Evolutionary conservation across 2,797 vertebrate genomes (phyloP), one percentile per base, ranked within the genome.

Genomic region (Carduelis carduelis): DNA sequence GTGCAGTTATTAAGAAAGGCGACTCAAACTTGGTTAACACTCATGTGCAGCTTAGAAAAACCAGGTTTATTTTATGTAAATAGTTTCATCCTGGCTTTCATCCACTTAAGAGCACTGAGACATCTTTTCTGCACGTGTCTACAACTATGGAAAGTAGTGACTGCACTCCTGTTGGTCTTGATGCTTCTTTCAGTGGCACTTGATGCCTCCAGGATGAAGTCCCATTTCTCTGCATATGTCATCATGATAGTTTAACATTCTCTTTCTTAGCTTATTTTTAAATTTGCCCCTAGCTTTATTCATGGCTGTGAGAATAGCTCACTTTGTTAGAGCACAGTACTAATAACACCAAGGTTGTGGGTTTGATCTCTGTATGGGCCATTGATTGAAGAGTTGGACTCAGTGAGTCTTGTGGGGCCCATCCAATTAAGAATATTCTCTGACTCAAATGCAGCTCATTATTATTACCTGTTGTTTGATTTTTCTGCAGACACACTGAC

Each of bases 51-150:
- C 30, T 92, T 83, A 84, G 57, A n/a, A 34, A 92, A 60, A 65
- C 8, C 4, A 61, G 8, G 2, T 64, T 32, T 77, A 26, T 63
- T 75, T 80, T 65, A 64, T 61, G 27, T 14, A 81, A 87, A 77
- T 27, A 65, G 12, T 77, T 94, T 94, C 21, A 86, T 27, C 15
- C 35, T 89, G 34, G 18, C 11, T 90, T 90, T 89, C 59, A 79
- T 83, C 12, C 23, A 41, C 22, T 70, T 65, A 47, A 24, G 14
- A 77, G 4, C 14, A 68, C 14, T 27, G 43, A 82, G 65, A 86
- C 6, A 27, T 44, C 11, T 93, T 74, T 88, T 79, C 24, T 70
- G 35, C 30, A 22, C 2, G 2, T 56, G 14, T 30, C 18, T 70
- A 59, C 21, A 56, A 14, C 6, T 75, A 22, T 3, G 16, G 61